These are phyloP conservation scores for Entelurus aequoreus DNA, from an alignment of 2,113 vertebrate genomes.

Conservation along the genomic window DNA sequence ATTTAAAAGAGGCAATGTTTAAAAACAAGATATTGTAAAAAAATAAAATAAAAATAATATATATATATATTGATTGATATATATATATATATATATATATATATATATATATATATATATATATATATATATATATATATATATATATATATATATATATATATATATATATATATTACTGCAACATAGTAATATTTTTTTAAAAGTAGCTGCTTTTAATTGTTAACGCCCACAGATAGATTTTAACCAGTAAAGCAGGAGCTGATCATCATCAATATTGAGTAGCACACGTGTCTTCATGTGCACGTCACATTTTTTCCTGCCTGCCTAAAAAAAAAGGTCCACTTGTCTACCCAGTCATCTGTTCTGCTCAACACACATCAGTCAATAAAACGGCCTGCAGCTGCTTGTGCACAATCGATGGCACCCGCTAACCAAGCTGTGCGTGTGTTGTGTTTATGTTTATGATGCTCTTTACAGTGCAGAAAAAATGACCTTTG, in stretches of 20 bases:
- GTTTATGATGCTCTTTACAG: no score
- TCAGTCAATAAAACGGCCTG: slow-evolving; percentile 20
- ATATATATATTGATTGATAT: no score
- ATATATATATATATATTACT: no score
- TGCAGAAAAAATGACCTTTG: neutral
- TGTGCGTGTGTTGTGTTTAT: slow-evolving; percentile 17
- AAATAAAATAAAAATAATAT: no score
- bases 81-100: no score
- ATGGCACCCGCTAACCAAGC: slow-evolving; percentile 12
- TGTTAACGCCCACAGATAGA: slow-evolving; percentile 3
- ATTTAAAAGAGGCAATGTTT: no score
- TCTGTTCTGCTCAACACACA: slow-evolving; percentile 26
- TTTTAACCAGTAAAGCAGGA: neutral
- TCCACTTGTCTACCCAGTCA: slow-evolving; percentile 16
- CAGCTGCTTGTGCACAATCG: slow-evolving; percentile 26
- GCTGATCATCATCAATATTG: neutral
- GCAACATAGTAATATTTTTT: no score
- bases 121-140: no score
- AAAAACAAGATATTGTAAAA: no score
- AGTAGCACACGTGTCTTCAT: slow-evolving; percentile 3
- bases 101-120: no score
- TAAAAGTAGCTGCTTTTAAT: neutral
- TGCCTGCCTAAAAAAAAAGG: slow-evolving; percentile 14
- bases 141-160: no score
- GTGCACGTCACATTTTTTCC: neutral